phyloP scores from a whole-genome alignment of 2,797 vertebrate genomes.

The Toxotes lorentzi region DNA sequence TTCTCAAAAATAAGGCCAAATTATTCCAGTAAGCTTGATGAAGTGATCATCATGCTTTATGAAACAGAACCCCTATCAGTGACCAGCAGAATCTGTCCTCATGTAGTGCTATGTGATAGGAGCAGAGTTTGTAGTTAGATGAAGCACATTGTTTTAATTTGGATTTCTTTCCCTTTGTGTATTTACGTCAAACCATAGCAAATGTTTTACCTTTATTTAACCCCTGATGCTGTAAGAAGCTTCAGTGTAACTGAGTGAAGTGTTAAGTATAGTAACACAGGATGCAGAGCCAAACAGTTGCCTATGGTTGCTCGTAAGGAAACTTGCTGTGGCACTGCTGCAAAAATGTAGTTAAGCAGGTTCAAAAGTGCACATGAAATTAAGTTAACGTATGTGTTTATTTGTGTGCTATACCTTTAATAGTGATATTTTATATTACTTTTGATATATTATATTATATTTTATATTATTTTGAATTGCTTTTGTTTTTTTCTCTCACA shows the following conservation, averaged over 20 bases:
- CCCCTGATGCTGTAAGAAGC: not conserved
- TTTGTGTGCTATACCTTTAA: not conserved
- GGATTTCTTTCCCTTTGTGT: no score
- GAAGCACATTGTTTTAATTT: not conserved
- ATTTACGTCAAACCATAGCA: not conserved
- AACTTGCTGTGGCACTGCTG: not conserved
- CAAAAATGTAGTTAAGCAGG: not conserved
- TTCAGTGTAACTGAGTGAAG: not conserved
- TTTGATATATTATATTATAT: no score
- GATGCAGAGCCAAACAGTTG: not conserved
- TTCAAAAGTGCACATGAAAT: not conserved
- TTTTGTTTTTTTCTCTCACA: conserved; percentile 65
- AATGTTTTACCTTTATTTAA: not conserved
- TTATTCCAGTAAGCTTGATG: not conserved
- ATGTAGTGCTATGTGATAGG: not conserved
- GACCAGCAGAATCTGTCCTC: not conserved
- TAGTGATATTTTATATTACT: no score
- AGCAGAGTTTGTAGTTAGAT: not conserved
- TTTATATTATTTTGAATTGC: not conserved
- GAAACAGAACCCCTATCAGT: not conserved
- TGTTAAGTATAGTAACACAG: no score
- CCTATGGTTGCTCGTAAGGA: not conserved
- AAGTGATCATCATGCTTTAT: not conserved
- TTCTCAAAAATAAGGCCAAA: not conserved
- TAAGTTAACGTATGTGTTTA: not conserved